Conservation (phyloP, 2,797 vertebrate genomes). For the Ctenopoma multispine region DNA sequence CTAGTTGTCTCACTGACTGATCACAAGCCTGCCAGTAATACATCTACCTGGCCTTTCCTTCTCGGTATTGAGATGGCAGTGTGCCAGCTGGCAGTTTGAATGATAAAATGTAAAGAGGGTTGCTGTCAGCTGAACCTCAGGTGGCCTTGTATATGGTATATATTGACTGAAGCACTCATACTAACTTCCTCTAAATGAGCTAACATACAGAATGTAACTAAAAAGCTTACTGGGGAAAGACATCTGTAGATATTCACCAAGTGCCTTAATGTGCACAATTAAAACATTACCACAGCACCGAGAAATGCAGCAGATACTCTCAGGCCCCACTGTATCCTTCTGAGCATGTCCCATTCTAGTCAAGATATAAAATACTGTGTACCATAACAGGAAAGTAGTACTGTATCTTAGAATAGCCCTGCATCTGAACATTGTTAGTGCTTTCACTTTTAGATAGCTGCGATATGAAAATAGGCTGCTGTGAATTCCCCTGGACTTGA, state of each 20-base stretch:
- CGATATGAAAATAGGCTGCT: constrained; percentile 70
- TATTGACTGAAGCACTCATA: too few species aligned
- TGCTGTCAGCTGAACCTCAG: background rate
- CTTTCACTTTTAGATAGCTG: constrained; percentile 69
- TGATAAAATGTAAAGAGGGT: background rate
- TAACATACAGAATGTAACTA: background rate
- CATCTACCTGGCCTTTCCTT: constrained; percentile 31
- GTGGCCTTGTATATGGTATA: background rate
- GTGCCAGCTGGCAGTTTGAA: constrained; percentile 2
- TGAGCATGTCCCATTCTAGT: background rate
- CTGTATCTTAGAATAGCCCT: constrained; percentile 29
- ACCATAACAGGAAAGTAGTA: constrained; percentile 35
- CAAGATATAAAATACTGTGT: background rate
- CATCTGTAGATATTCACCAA: background rate
- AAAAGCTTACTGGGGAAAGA: constrained; percentile 1
- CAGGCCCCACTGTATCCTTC: background rate
- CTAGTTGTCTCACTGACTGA: constrained; percentile 42
- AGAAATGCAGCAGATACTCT: background rate
- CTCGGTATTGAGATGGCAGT: background rate
- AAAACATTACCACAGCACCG: background rate
- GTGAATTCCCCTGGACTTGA: constrained; percentile 74
- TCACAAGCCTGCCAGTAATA: constrained; percentile 45
- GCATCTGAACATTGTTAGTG: constrained; percentile 31
- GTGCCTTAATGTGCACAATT: background rate
- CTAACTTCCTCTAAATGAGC: background rate